Conservation (phyloP, 2,113 vertebrate species). For the Blennius ocellaris region DNA sequence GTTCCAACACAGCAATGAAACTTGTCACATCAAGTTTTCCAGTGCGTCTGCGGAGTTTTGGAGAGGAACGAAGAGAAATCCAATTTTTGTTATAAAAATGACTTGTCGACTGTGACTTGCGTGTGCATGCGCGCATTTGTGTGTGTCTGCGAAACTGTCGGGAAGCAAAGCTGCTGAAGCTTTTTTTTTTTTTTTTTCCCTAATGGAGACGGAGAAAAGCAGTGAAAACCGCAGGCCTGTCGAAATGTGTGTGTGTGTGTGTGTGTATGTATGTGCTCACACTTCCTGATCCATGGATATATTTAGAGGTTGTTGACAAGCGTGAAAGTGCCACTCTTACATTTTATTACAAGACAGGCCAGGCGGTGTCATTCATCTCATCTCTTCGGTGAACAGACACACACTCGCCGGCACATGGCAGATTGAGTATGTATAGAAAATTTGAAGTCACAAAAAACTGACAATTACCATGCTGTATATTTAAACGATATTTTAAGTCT, state of each 20-base stretch:
- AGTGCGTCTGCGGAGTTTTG: conserved; percentile 62
- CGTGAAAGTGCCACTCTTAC: conserved; percentile 81
- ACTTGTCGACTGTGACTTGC: conserved; percentile 67
- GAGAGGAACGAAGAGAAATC: conserved; percentile 65
- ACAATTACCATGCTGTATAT: not conserved
- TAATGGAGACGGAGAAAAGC: conserved; percentile 63
- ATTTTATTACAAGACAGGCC: conserved; percentile 79
- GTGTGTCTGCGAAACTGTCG: conserved; percentile 36
- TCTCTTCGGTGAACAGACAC: conserved; percentile 46
- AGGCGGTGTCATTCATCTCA: conserved; percentile 73
- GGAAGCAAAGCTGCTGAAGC: conserved; percentile 43
- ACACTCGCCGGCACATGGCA: not conserved
- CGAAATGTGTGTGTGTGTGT: conserved; percentile 20
- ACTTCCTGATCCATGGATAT: conserved; percentile 65
- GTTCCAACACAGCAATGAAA: conserved; percentile 49
- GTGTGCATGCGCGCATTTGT: conserved; percentile 10
- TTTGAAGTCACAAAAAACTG: not conserved
- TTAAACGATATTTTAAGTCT: not conserved
- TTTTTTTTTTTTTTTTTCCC: conserved; percentile 22
- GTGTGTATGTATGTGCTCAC: conserved; percentile 7
- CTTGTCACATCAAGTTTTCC: conserved; percentile 70
- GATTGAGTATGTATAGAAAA: conserved; percentile 14
- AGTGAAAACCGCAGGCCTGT: conserved; percentile 52
- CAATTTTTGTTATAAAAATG: conserved; percentile 73
- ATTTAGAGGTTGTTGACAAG: conserved; percentile 83